phyloP scores from a whole-genome alignment of 2,888 invertebrate genomes.

The Netelia inedita region DNA sequence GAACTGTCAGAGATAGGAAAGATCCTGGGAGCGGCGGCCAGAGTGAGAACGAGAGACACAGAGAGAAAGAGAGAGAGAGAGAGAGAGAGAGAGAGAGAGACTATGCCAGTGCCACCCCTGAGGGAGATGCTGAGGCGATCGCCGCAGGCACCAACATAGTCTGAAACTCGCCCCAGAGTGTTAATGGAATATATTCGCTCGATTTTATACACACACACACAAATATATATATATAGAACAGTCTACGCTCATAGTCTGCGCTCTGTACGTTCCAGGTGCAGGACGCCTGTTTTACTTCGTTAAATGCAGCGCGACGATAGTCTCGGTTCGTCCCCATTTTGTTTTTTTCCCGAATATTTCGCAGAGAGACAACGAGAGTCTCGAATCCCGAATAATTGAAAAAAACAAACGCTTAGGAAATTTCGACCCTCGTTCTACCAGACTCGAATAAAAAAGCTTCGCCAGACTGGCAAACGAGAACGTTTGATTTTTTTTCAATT shows the following conservation, averaged over 20 bases:
- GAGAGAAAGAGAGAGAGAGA: constrained; percentile 20
- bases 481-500: too few species aligned
- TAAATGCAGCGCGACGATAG: constrained; percentile 47
- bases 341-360: too few species aligned
- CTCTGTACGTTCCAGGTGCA: background rate
- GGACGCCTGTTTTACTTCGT: constrained; percentile 37
- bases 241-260: background rate
- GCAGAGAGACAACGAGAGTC: too few species aligned
- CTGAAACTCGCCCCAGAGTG: constrained; percentile 61
- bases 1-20: constrained; percentile 55
- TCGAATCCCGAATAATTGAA: too few species aligned
- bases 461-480: too few species aligned
- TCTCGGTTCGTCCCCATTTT: background rate
- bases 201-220: constrained; percentile 46
- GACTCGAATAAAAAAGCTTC: too few species aligned
- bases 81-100: background rate
- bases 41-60: background rate
- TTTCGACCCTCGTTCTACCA: too few species aligned
- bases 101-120: background rate
- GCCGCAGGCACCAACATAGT: constrained; percentile 55
- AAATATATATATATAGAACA: background rate
- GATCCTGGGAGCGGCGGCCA: constrained; percentile 53
- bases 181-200: constrained; percentile 67
- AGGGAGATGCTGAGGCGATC: constrained; percentile 12
- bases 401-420: too few species aligned